Percentiles rank a stretch among this genome's conserved stretches.
phyloP scores from a whole-genome alignment of 92 coral and sea anemone species.

The Actinostola sp. region DNA sequence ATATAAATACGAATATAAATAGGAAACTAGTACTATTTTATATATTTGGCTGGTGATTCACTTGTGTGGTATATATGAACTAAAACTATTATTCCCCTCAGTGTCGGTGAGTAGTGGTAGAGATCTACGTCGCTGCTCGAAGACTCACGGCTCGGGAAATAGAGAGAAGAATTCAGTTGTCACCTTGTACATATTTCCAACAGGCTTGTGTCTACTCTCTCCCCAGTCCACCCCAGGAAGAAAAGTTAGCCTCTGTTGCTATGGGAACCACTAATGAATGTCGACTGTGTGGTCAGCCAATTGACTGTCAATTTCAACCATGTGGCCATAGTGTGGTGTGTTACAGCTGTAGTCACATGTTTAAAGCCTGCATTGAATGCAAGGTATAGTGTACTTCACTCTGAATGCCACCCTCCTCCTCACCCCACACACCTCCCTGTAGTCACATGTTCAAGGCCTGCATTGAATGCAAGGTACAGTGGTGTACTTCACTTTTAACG shows the following conservation, averaged over 20 bases:
- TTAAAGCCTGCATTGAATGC: constrained; percentile 72
- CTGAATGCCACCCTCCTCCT: too few relatives aligned
- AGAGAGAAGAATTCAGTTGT: neutral
- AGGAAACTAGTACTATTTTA: too few relatives aligned
- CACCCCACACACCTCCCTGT: too few relatives aligned
- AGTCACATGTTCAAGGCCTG: too few relatives aligned
- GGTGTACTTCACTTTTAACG: too few relatives aligned
- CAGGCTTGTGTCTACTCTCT: constrained; percentile 11
- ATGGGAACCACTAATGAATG: constrained; percentile 31
- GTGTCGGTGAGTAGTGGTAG: too few relatives aligned
- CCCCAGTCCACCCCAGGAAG: constrained; percentile 21
- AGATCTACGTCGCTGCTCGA: too few relatives aligned
- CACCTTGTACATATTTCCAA: neutral
- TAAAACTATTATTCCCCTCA: too few relatives aligned
- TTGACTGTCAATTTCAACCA: constrained; percentile 69
- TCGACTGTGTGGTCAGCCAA: constrained; percentile 60
- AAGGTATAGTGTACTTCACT: too few relatives aligned
- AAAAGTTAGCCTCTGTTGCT: constrained; percentile 16
- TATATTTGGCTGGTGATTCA: too few relatives aligned
- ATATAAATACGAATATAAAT: too few relatives aligned
- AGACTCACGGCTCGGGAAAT: neutral
- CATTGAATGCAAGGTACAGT: constrained; percentile 65
- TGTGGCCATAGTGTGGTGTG: constrained; percentile 83
- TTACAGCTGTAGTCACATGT: constrained; percentile 60
- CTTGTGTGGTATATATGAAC: too few relatives aligned